Conservation (phyloP, 2,888 invertebrate genomes). For the Formica aserva region DNA sequence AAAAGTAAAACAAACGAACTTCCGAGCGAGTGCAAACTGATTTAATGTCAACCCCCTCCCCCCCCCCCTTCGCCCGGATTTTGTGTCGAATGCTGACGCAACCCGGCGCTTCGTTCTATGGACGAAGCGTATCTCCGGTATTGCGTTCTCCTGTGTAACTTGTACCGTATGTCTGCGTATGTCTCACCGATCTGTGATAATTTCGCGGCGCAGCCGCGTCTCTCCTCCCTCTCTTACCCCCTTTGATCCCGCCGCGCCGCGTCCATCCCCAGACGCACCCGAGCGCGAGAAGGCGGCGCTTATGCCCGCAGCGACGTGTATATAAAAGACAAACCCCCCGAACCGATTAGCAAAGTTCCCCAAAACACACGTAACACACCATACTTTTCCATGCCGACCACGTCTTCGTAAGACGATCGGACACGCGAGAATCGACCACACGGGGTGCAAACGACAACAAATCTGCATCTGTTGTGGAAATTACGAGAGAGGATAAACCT, state of each 20-base stretch:
- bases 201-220: slow-evolving; percentile 38
- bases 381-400: slow-evolving; percentile 52
- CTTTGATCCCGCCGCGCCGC: slow-evolving; percentile 8
- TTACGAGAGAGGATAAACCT: not conserved
- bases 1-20: not conserved
- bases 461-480: slow-evolving; percentile 1
- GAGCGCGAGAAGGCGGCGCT: slow-evolving; percentile 77
- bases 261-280: slow-evolving; percentile 58
- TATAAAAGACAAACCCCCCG: slow-evolving; percentile 84
- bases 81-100: slow-evolving; percentile 15
- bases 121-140: not conserved
- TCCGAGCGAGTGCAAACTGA: not conserved
- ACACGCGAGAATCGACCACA: not conserved
- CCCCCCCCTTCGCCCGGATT: not conserved
- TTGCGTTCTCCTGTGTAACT: not conserved
- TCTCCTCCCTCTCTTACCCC: not conserved
- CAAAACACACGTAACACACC: slow-evolving; percentile 73
- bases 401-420: slow-evolving; percentile 22
- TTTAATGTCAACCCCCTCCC: not conserved
- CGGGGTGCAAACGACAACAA: slow-evolving; percentile 10
- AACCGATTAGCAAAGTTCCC: slow-evolving; percentile 82
- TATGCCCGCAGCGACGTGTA: slow-evolving; percentile 73
- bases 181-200: slow-evolving; percentile 49
- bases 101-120: not conserved
- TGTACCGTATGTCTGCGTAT: not conserved